Evolutionary conservation across 2,888 invertebrate genomes (phyloP).

Genomic region (Teinopalpus imperialis): DNA sequence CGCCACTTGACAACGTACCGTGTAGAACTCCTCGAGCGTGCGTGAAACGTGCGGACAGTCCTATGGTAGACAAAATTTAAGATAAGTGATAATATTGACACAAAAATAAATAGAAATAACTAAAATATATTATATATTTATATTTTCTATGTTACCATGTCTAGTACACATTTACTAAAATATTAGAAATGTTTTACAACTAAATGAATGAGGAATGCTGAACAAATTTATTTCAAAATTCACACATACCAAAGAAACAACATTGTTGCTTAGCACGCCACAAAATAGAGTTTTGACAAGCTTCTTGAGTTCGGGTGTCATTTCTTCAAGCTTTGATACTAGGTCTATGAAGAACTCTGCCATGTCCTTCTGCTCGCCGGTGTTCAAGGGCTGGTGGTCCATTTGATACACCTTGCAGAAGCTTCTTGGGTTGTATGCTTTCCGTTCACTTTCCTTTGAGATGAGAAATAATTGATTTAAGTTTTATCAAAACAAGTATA

Average conservation of each 20-base stretch:
- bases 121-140: too few relatives aligned
- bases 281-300: constrained; percentile 96
- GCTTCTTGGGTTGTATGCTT: constrained; percentile 96
- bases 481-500: too few relatives aligned
- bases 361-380: constrained; percentile 99
- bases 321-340: constrained; percentile 97
- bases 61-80: constrained; percentile 60
- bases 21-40: constrained; percentile 97
- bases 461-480: too few relatives aligned
- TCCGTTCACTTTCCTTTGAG: constrained; percentile 92
- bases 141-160: too few relatives aligned
- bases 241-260: constrained; percentile 90
- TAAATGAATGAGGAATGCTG: too few relatives aligned
- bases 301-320: constrained; percentile 94
- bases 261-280: constrained; percentile 96
- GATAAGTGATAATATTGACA: too few relatives aligned
- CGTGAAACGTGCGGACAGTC: constrained; percentile 97
- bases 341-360: constrained; percentile 98
- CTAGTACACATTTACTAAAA: too few relatives aligned
- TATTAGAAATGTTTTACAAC: too few relatives aligned
- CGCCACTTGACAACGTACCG: constrained; percentile 97
- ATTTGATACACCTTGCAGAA: constrained; percentile 98
- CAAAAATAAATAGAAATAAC: too few relatives aligned
- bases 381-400: constrained; percentile 97
- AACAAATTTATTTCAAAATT: background rate